Percentiles rank a stretch among this genome's conserved stretches.
Conservation (phyloP, 2,113 vertebrate species). For the Oryzias woworae region DNA sequence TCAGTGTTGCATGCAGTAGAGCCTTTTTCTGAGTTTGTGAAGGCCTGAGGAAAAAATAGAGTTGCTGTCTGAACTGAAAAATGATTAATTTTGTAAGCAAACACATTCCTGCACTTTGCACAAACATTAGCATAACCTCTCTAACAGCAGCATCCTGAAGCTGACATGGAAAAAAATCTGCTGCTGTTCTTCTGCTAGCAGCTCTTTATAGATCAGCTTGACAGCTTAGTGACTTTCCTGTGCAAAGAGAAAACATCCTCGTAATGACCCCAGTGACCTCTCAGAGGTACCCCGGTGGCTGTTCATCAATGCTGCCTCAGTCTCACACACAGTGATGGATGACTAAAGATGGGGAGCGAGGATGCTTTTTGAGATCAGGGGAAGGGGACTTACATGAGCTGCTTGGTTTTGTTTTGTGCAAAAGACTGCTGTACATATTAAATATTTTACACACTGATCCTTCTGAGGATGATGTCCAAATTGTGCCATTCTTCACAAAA, state of each 20-base stretch:
- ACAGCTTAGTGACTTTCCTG: slow-evolving; percentile 33
- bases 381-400: background rate
- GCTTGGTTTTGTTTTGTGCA: background rate
- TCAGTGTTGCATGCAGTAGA: background rate
- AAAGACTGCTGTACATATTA: too few relatives aligned
- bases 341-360: slow-evolving; percentile 8
- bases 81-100: slow-evolving; percentile 4
- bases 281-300: slow-evolving; percentile 27
- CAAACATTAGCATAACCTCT: slow-evolving; percentile 16
- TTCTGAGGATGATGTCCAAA: background rate
- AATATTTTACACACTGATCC: background rate
- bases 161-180: slow-evolving; percentile 1
- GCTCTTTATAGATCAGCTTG: background rate
- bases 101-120: slow-evolving; percentile 8
- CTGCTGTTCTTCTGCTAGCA: slow-evolving; percentile 41
- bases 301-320: slow-evolving; percentile 52
- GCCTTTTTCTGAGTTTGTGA: background rate
- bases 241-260: slow-evolving; percentile 67
- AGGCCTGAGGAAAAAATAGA: background rate
- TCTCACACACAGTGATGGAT: slow-evolving; percentile 48
- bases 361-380: slow-evolving; percentile 16
- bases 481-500: too few relatives aligned
- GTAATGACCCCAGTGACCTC: slow-evolving; percentile 58
- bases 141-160: slow-evolving; percentile 2
- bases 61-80: background rate